A percentile compares a stretch with the other conserved stretches of the same genome.
These are phyloP conservation scores for Psilanteris sp. DNA, from an alignment of 1,140 invertebrate genomes.

Conservation along the genomic window DNA sequence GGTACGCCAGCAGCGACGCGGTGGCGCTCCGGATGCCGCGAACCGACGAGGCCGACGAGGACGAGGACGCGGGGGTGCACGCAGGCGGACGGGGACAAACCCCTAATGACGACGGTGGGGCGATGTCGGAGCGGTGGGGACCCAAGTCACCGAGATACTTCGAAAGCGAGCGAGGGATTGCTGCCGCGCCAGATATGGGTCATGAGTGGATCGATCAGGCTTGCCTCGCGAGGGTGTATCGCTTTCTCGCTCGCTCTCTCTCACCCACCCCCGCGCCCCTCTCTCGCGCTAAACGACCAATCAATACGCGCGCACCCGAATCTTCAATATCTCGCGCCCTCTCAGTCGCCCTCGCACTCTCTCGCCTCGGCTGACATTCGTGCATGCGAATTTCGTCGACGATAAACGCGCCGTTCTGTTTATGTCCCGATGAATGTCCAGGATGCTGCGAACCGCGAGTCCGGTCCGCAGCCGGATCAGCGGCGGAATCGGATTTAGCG, in stretches of 20 bases:
- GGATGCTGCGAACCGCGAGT: not conserved
- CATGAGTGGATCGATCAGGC: conserved; percentile 78
- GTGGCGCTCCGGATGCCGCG: conserved; percentile 56
- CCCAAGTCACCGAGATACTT: conserved; percentile 51
- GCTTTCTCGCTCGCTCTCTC: conserved; percentile 48
- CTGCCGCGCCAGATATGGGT: conserved; percentile 77
- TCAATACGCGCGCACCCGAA: conserved; percentile 75
- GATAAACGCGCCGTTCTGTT: conserved; percentile 25
- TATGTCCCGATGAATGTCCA: conserved; percentile 21
- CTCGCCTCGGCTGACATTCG: conserved; percentile 28
- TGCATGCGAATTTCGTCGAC: conserved; percentile 19
- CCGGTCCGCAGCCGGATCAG: not conserved
- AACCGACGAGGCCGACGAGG: conserved; percentile 37
- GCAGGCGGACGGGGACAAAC: conserved; percentile 38
- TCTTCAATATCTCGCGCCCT: conserved; percentile 72
- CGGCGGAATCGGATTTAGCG: no score
- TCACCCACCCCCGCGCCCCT: not conserved
- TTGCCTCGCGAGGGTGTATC: conserved; percentile 66
- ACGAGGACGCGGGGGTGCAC: conserved; percentile 22
- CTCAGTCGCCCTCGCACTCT: conserved; percentile 20
- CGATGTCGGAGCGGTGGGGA: conserved; percentile 38
- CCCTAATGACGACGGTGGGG: conserved; percentile 35
- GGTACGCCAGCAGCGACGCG: conserved; percentile 55
- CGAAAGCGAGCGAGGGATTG: conserved; percentile 60
- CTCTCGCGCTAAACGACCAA: conserved; percentile 72